Evolutionary conservation across 1,140 invertebrate species (phyloP).

Genomic region (Sarcophaga bullata): DNA sequence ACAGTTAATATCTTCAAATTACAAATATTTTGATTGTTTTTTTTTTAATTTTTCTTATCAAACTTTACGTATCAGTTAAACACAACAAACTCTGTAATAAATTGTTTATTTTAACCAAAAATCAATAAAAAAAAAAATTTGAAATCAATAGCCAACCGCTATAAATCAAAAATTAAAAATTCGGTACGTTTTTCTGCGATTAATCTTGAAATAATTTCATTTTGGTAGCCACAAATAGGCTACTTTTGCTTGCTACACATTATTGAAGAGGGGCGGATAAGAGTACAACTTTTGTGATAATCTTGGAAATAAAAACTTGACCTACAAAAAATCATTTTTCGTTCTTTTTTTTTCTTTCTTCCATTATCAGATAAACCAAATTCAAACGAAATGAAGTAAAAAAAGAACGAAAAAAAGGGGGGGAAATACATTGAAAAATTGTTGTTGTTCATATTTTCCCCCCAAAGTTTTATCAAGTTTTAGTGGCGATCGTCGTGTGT

Average conservation of each 20-base stretch:
- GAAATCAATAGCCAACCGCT: not conserved
- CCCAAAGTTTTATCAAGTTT: too few species aligned
- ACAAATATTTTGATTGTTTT: not conserved
- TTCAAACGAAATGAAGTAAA: not conserved
- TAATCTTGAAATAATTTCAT: too few species aligned
- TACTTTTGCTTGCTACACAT: too few species aligned
- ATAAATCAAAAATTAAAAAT: not conserved
- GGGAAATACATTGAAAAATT: too few species aligned
- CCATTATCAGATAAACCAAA: slow-evolving; percentile 7
- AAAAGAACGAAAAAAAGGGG: too few species aligned
- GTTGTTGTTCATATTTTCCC: too few species aligned
- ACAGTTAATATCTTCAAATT: not conserved
- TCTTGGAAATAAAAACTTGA: not conserved
- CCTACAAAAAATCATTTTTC: not conserved
- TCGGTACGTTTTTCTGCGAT: too few species aligned
- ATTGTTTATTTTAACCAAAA: not conserved
- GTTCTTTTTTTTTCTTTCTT: not conserved
- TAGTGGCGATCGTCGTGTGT: too few species aligned
- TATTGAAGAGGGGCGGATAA: too few species aligned
- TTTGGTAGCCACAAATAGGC: too few species aligned
- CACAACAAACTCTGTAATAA: not conserved
- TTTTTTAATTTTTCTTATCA: not conserved
- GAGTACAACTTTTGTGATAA: too few species aligned
- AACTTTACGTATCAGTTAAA: not conserved
- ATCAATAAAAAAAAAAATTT: not conserved